Evolutionary conservation across 2,888 invertebrate genomes (phyloP), one percentile per base, ranked within the genome.

Genomic region (Hydriomena furcata): DNA sequence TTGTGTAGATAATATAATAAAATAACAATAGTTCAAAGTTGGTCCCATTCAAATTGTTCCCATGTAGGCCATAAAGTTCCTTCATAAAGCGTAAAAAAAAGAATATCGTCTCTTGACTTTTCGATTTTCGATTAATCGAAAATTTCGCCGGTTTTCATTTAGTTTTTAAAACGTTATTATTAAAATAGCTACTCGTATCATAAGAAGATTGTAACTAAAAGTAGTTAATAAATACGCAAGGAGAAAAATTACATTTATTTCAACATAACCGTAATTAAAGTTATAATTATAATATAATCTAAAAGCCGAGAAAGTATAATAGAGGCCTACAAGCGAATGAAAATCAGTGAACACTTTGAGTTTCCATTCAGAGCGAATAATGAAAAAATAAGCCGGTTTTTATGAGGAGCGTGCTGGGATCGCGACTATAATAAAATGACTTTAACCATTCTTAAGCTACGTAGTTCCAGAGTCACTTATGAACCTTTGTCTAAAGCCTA

Each of bases 201-300:
- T n/a, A n/a, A n/a, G n/a, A n/a, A n/a, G n/a, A n/a, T n/a, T n/a
- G n/a, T n/a, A n/a, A n/a, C n/a, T n/a, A n/a, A n/a, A n/a, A n/a
- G n/a, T n/a, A n/a, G n/a, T 27, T 8, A 2, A 2, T 8, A 27
- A 27, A 27, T 8, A 8, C 12, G 38, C 50, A 45, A 41, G 31
- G 35, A 28, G 31, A 44, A 38, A 41, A 20, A 1, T 23, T 12
- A 25, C 28, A 32, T 38, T 27, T 48, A 52, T 37, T 40, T 25
- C 37, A 31, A 46, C 36, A 57, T 48, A 35, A 58, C 51, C 45
- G 46, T 63, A 62, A 68, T 66, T 63, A 64, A 64, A 63, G 55
- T 66, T 66, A 58, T 63, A 68, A 68, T 67, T 47, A 70, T n/a
- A 59, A 64, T 48, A 30, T 34, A 35, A 40, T 48, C 41, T 41